Percentiles rank a stretch among this genome's conserved stretches.
Conservation (phyloP, 2,113 vertebrate genomes). For the Nematolebias whitei region DNA sequence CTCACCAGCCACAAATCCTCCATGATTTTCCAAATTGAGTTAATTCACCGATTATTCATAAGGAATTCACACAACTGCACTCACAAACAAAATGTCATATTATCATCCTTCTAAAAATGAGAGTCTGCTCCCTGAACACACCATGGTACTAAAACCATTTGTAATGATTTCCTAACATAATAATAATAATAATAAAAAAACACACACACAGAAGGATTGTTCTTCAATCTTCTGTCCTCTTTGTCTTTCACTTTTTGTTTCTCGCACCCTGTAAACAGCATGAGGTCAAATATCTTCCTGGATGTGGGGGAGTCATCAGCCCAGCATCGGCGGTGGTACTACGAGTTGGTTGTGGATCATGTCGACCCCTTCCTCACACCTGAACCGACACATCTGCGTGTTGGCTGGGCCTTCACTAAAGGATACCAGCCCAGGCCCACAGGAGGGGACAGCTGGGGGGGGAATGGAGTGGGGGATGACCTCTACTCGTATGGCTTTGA, state of each 20-base stretch:
- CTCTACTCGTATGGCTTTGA: conserved; percentile 94
- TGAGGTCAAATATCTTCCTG: conserved; percentile 93
- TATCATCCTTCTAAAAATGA: no score
- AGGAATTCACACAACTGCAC: no score
- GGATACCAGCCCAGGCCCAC: conserved; percentile 88
- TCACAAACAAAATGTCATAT: no score
- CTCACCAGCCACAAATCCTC: no score
- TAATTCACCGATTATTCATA: no score
- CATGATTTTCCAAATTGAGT: no score
- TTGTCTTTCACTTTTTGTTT: no score
- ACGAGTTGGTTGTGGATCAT: conserved; percentile 90
- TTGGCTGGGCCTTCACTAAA: conserved; percentile 92
- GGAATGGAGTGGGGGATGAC: conserved; percentile 92
- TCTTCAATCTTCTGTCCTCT: not conserved
- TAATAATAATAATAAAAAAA: not conserved
- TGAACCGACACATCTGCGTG: conserved; percentile 91
- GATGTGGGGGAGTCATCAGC: conserved; percentile 88
- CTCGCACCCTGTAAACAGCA: conserved; percentile 79
- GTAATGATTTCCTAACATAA: no score
- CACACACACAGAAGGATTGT: not conserved
- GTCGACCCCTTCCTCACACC: conserved; percentile 88
- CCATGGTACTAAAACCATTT: not conserved
- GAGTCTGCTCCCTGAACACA: no score
- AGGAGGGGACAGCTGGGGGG: conserved; percentile 90
- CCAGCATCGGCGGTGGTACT: conserved; percentile 96